A percentile compares a stretch with the other conserved stretches of the same genome.
phyloP scores from a whole-genome alignment of 2,113 vertebrate genomes.

The Aramus guarauna region DNA sequence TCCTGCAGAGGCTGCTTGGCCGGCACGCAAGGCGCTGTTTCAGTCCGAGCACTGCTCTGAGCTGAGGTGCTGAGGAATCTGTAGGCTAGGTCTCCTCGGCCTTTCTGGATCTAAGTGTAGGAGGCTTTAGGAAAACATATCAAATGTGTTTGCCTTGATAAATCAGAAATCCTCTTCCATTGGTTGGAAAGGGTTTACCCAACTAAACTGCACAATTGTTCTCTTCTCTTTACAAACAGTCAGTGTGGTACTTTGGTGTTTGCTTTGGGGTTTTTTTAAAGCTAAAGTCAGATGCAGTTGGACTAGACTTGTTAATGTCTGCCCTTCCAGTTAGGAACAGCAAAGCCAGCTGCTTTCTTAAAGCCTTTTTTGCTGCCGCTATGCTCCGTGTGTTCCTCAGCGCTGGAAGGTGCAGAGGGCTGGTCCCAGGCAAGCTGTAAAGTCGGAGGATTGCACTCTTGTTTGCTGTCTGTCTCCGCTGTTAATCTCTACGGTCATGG shows the following conservation, averaged over 20 bases:
- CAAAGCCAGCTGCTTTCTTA: background rate
- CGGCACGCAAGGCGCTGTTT: accelerated
- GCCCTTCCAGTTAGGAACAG: background rate
- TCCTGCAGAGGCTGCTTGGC: background rate
- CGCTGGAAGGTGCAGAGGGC: background rate
- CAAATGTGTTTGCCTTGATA: background rate
- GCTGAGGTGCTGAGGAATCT: background rate
- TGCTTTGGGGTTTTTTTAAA: too few species aligned
- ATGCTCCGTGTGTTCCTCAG: background rate
- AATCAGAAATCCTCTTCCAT: background rate
- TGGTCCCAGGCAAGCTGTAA: background rate
- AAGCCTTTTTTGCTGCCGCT: background rate
- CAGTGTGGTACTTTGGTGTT: background rate
- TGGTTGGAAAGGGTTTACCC: background rate
- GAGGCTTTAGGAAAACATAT: background rate
- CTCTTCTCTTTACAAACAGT: background rate
- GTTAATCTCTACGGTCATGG: background rate
- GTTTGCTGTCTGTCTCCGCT: background rate
- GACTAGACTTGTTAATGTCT: background rate
- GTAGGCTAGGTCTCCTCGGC: background rate
- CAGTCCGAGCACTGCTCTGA: background rate
- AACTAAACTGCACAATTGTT: background rate
- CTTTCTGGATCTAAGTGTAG: background rate
- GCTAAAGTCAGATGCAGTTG: background rate
- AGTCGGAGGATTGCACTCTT: background rate